Base-by-base conservation (phyloP, 2,888 invertebrate genomes). In the Scaptomyza polygonia region DNA sequence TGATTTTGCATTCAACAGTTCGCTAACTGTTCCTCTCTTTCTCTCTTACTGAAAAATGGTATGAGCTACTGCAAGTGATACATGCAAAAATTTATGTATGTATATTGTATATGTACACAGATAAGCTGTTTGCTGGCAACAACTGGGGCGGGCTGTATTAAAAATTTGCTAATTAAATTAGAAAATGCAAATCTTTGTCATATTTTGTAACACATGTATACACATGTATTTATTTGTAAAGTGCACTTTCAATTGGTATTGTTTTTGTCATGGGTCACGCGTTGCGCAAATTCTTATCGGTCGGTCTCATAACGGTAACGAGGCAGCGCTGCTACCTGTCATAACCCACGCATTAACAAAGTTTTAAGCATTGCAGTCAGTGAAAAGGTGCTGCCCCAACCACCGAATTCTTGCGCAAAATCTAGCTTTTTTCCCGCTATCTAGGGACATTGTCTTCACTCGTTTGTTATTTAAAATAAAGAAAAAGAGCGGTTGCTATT, bases 311-410 rank as follows among this genome's bases (percentile, higher is more conserved):
- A 54, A 66, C 67, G 72, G 48, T 56, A 65, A 56, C 56, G 47
- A 45, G n/a, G 40, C 74, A 58, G 55, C 14, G 54, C 55, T 32
- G 53, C 42, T 39, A 63, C 64, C 53, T 61, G 63, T 71, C 29
- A 70, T 77, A 81, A 81, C 67, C 65, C 79, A 71, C 71, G 75
- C 74, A 67, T 58, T 62, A 64, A 56, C 54, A 47, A 54, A 21
- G 45, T 49, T 49, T 42, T 34, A 45, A 57, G n/a, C 59, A 54
- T 40, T 52, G 76, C 44, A 52, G 57, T 57, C 44, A 18, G 12
- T 27, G 16, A 8, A 14, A 7, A 16, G 55, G 72, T 39, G 49
- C 47, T 71, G 67, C 14, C 44, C 16, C 30, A 2, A 25, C 12
- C 4, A 12, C 12, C 16, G 7, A 1, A 16, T 30, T 30, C 1